phyloP scores from a whole-genome alignment of 2,888 invertebrate genomes.

The Podotricha telesiphe region DNA sequence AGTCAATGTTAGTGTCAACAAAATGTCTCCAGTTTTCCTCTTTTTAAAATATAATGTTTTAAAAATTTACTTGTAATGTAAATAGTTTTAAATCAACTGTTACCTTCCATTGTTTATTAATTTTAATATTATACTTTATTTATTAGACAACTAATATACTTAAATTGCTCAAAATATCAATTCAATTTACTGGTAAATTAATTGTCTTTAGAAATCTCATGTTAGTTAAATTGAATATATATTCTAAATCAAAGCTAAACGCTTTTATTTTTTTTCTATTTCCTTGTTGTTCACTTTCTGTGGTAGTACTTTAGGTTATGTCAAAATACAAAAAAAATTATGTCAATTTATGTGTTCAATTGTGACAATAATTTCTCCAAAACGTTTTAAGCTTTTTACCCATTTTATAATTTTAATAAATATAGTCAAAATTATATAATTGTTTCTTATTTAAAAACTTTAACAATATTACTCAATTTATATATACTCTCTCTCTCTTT shows the following conservation, averaged over 20 bases:
- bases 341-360: conserved; percentile 20
- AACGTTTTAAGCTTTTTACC: conserved; percentile 14
- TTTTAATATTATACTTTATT: conserved; percentile 5
- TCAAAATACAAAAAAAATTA: neutral
- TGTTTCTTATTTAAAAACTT: conserved; percentile 6
- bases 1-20: neutral
- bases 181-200: conserved; percentile 5
- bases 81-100: conserved; percentile 5
- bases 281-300: conserved; percentile 3
- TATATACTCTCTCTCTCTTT: too few relatives aligned
- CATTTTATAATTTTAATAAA: conserved; percentile 20
- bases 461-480: too few relatives aligned
- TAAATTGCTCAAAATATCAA: conserved; percentile 20
- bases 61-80: conserved; percentile 2
- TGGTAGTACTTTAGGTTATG: conserved; percentile 3
- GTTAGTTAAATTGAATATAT: conserved; percentile 22
- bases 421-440: conserved; percentile 6
- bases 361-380: conserved; percentile 16
- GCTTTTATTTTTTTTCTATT: conserved; percentile 1
- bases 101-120: conserved; percentile 2
- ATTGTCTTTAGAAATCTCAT: too few relatives aligned
- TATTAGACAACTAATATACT: conserved; percentile 11
- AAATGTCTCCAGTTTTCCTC: neutral
- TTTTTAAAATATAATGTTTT: neutral
- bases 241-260: conserved; percentile 4